phyloP scores from a whole-genome alignment of 2,113 vertebrate species.

The Ameiurus melas region DNA sequence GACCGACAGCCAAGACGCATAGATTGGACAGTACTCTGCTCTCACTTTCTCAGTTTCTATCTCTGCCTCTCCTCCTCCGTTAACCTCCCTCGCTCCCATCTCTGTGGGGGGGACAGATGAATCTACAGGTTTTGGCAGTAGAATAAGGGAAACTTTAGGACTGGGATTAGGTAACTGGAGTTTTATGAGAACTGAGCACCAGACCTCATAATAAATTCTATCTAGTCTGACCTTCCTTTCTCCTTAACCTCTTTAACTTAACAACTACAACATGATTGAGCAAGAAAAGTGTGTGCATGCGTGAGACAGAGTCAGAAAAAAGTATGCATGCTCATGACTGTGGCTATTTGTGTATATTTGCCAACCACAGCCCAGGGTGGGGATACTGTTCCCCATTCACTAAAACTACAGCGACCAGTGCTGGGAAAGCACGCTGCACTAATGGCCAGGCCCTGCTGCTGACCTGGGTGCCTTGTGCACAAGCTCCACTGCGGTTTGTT shows the following conservation, averaged over 20 bases:
- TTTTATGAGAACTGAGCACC: constrained; percentile 32
- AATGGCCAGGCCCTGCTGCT: constrained; percentile 45
- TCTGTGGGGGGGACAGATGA: constrained; percentile 19
- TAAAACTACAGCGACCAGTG: constrained; percentile 40
- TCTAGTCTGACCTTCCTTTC: constrained; percentile 35
- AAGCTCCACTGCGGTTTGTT: constrained; percentile 39
- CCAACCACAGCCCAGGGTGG: constrained; percentile 45
- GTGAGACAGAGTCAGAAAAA: neutral
- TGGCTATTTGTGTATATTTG: constrained; percentile 27
- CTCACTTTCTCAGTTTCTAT: constrained; percentile 17
- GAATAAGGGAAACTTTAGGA: constrained; percentile 32
- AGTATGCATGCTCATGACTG: constrained; percentile 23
- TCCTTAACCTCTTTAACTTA: constrained; percentile 16
- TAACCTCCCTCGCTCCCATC: neutral
- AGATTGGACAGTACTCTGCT: constrained; percentile 59
- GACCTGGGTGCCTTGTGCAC: constrained; percentile 32
- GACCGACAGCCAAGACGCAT: constrained; percentile 61
- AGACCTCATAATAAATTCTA: constrained; percentile 35
- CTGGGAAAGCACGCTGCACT: constrained; percentile 42
- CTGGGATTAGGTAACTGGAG: constrained; percentile 42
- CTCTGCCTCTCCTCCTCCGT: neutral
- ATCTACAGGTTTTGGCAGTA: constrained; percentile 39
- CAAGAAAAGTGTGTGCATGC: constrained; percentile 32
- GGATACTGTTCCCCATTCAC: constrained; percentile 44
- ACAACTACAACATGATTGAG: constrained; percentile 10